A percentile compares a stretch with the other conserved stretches of the same genome.
These are phyloP conservation scores for Rallus limicola DNA, from an alignment of 2,113 vertebrate species.

Conservation along the genomic window DNA sequence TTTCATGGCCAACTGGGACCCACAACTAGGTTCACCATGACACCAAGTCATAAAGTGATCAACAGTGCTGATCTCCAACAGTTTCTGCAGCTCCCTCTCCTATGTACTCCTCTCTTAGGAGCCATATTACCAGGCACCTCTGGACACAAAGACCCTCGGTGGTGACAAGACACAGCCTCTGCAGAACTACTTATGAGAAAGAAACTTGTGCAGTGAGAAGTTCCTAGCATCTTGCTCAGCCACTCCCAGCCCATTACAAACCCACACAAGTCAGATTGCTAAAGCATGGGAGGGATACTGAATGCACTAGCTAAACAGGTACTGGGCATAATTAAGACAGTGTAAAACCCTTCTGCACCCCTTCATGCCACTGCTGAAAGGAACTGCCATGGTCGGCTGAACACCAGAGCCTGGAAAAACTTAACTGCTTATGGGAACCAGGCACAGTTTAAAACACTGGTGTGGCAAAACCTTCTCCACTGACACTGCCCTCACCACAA, in stretches of 20 bases:
- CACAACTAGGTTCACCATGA: not conserved
- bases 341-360: not conserved
- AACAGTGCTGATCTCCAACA: not conserved
- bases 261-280: not conserved
- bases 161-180: not conserved
- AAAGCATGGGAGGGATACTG: not conserved
- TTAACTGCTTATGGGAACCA: accelerated
- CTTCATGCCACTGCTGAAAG: not conserved
- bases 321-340: not conserved
- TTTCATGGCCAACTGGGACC: not conserved
- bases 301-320: not conserved
- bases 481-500: not conserved
- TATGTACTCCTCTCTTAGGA: not conserved
- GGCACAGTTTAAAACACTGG: not conserved
- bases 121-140: not conserved
- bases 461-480: not conserved
- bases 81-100: not conserved
- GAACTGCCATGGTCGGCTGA: accelerated
- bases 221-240: not conserved
- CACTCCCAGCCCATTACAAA: not conserved
- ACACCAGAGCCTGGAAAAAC: not conserved
- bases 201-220: not conserved
- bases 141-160: not conserved
- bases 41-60: not conserved
- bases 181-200: not conserved